A percentile compares a stretch with the other conserved stretches of the same genome.
Conservation (phyloP, 2,113 vertebrate genomes). For the Malaclemys terrapin region DNA sequence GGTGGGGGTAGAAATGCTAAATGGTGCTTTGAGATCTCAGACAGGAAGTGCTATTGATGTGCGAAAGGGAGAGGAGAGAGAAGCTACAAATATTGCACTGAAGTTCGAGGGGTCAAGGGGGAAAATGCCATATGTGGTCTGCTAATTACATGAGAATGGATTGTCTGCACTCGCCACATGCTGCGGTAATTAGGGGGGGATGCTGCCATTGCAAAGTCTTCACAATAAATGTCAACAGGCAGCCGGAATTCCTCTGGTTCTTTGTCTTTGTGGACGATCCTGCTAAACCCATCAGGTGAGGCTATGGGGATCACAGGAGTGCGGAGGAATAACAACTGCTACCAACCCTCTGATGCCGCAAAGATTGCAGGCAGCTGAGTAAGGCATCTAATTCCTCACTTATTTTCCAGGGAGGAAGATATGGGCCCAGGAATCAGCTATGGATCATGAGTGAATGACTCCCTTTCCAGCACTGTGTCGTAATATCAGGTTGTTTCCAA, state of each 20-base stretch:
- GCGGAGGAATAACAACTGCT: constrained; percentile 26
- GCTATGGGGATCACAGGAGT: not conserved
- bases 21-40: constrained; percentile 47
- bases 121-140: constrained; percentile 17
- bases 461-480: rapidly evolving
- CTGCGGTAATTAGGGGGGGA: constrained; percentile 65
- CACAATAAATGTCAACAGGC: constrained; percentile 62
- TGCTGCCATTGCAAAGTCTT: constrained; percentile 64
- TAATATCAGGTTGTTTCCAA: not conserved
- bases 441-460: not conserved
- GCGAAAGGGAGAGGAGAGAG: constrained; percentile 45
- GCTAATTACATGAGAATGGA: constrained; percentile 55
- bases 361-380: constrained; percentile 40
- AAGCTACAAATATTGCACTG: not conserved
- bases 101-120: not conserved
- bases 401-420: constrained; percentile 58
- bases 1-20: constrained; percentile 66
- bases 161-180: not conserved
- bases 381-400: not conserved
- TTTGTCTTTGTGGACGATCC: constrained; percentile 55
- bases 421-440: not conserved
- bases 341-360: not conserved
- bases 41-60: not conserved
- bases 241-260: constrained; percentile 80
- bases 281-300: constrained; percentile 74